Evolutionary conservation across 2,113 vertebrate species (phyloP).

Genomic region (Pelecanoides urinatrix): DNA sequence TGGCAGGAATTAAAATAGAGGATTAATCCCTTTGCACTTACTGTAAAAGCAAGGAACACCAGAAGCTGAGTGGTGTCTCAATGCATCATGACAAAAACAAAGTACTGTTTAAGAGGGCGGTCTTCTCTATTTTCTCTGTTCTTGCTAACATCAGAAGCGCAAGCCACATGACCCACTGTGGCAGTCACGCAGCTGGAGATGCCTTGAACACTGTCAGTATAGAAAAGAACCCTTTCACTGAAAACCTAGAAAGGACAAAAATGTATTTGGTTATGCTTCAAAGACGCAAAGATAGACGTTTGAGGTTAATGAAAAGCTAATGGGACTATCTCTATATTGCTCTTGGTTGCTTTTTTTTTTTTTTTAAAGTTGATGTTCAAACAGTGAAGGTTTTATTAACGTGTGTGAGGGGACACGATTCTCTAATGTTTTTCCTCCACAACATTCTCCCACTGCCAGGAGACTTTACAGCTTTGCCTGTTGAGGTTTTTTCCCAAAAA

Average conservation of each 20-base stretch:
- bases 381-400: background rate
- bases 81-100: background rate
- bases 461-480: background rate
- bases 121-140: background rate
- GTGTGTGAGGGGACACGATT: rapidly evolving
- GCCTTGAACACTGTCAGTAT: background rate
- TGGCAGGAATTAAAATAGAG: background rate
- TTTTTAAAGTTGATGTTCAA: background rate
- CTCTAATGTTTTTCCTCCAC: background rate
- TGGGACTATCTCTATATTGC: background rate
- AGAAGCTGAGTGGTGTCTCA: background rate
- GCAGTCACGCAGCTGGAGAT: background rate
- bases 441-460: background rate
- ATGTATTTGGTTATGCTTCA: background rate
- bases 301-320: background rate
- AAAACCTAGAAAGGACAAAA: background rate
- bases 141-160: background rate
- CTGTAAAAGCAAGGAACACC: background rate
- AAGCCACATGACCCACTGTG: background rate
- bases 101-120: background rate
- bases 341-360: background rate
- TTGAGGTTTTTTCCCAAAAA: rapidly evolving
- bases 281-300: background rate
- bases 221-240: background rate
- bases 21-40: background rate